Base-by-base conservation (phyloP, 2,888 invertebrate genomes). In the Micropterix aruncella region DNA sequence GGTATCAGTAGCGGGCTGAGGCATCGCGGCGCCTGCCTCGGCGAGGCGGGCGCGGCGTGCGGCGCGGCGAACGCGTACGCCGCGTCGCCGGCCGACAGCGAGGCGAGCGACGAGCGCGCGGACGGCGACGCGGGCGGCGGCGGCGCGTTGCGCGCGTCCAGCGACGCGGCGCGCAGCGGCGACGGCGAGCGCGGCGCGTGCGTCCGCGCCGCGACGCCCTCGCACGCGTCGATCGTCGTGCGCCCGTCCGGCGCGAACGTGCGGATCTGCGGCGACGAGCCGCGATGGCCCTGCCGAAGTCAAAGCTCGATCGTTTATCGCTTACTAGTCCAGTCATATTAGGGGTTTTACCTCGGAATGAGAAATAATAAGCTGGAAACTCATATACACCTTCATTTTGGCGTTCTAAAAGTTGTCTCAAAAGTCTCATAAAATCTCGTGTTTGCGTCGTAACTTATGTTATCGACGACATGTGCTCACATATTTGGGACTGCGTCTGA, bases 201-300 rank as follows among this genome's bases (percentile, higher is more conserved):
- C 78, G 68, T 52, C 76, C 70, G 27, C 79, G 79, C 42, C 67
- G 82, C 18, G 67, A 82, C 52, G 67, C 79, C 56, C 66, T 62
- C 52, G 47, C 68, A 65, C 44, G 66, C 74, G 49, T 71, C 70
- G 2, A 70, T 57, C 2, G 80, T 76, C 15, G 67, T 69, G 41
- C 83, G 77, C 1, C 87, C 87, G 57, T 88, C 88, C 0, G 87
- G 87, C 16, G 84, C 86, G 55, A 83, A 87, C 0, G 88, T 84
- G 50, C 87, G 76, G 52, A 88, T 88, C 52, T 87, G 87, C 1
- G 88, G 88, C 1, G 88, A 88, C 0, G 86, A 85, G 4, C 85
- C 86, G 37, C 87, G 81, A 56, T 85, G 85, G 52, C 79, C 78
- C 76, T 80, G 62, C 2, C 19, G 27, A 14, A 12, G 17, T n/a